Conservation (phyloP, 1,140 invertebrate species). For the Maconellicoccus hirsutus region DNA sequence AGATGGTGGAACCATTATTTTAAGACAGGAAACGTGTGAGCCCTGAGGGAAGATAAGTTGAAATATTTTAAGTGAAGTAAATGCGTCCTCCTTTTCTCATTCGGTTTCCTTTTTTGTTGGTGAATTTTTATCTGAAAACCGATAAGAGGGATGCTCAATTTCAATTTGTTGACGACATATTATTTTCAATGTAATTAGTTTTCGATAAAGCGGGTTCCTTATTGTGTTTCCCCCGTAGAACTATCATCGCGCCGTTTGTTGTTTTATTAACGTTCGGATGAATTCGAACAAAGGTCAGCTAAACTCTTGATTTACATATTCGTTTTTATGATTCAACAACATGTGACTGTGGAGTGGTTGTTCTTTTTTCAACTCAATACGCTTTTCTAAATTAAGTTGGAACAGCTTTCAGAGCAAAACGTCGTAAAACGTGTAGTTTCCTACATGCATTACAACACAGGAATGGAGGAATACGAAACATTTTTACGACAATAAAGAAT, state of each 20-base stretch:
- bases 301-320: not conserved
- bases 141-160: not conserved
- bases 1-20: conserved; percentile 8
- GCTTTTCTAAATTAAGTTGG: too few relatives aligned
- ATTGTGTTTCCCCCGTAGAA: not conserved
- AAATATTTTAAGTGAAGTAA: conserved; percentile 10
- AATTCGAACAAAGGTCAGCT: not conserved
- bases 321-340: too few relatives aligned
- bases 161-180: conserved; percentile 9
- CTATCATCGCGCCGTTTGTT: not conserved
- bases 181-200: conserved; percentile 10
- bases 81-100: conserved; percentile 3
- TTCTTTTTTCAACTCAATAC: too few relatives aligned
- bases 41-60: conserved; percentile 2
- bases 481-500: too few relatives aligned
- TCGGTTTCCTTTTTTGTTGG: not conserved
- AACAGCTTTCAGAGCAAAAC: too few relatives aligned
- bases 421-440: too few relatives aligned
- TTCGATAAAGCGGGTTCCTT: not conserved
- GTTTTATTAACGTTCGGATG: not conserved
- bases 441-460: too few relatives aligned
- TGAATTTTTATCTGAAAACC: not conserved
- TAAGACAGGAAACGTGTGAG: conserved; percentile 2
- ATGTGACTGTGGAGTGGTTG: too few relatives aligned
- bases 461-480: too few relatives aligned